Base-by-base conservation (phyloP, 2,797 vertebrate genomes). In the Betta splendens region DNA sequence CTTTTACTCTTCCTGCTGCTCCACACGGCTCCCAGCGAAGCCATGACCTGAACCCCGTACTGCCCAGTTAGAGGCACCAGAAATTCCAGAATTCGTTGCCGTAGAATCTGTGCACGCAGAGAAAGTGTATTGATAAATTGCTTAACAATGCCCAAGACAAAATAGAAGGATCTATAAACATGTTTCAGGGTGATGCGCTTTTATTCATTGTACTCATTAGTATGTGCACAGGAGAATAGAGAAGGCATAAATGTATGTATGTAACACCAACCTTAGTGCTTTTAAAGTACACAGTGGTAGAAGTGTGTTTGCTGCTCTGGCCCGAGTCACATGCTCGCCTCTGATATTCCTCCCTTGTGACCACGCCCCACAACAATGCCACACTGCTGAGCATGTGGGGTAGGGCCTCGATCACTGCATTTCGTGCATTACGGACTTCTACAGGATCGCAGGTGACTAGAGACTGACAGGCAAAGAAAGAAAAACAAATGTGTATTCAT, bases 231-330 rank as follows among this genome's bases (percentile, higher is more conserved):
- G 32, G 49, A 5, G 18, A 40, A 50, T 15, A 10, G 3, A 22
- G 25, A 29, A 11, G n/a, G 43, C 7, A 4, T n/a, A n/a, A n/a
- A n/a, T 23, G 18, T 4, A 29, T 2, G 2, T 9, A 11, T 13
- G 25, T 28, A 31, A 50, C 15, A 61, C 63, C 72, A 82, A 96
- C 98, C 91, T 96, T 99, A 33, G 94, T 95, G 86, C 93, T 92
- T 87, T 94, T 97, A 44, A 99, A 98, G 83, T 95, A 98, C 45
- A 98, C 94, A 0, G 95, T 97, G 45, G 94, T 94, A 46, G 94
- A 94, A 11, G 92, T 91, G 36, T 93, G 90, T 82, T 88, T 94
- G 9, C 80, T 89, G 78, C 87, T 92, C 45, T 93, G 92, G 47
- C 88, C 69, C 2, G 83, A 80, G 54, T 96, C 94, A 6, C 89